Base-by-base conservation (phyloP, 2,113 vertebrate genomes). In the Siphamia tubifer region DNA sequence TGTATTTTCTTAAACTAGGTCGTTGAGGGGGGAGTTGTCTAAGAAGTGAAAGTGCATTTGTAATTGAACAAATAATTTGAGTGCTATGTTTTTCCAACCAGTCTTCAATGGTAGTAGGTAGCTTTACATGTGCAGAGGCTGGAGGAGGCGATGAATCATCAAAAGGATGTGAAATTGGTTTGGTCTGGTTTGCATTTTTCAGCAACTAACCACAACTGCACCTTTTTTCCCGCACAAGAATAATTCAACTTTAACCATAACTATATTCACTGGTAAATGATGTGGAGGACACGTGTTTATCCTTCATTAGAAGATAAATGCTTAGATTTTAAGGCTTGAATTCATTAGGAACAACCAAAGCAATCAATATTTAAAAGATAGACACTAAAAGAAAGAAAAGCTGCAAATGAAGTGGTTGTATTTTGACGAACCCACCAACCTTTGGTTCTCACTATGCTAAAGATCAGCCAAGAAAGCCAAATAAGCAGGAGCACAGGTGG, bases 151-250 rank as follows among this genome's bases (percentile, higher is more conserved):
- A 4, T 87, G 80, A 87, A 48, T 81, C 82, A 87, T 83, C 56
- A 58, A 65, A 78, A 79, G 77, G 77, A 83, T 68, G 58, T 77
- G 79, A 87, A 87, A 85, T 65, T n/a, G n/a, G n/a, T 74, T 66
- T 70, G 83, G 74, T 17, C 49, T 70, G 61, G 71, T 74, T 74
- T 65, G 85, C 74, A 81, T 82, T 81, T 77, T 70, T 63, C 8
- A 71, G 77, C 71, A 68, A 61, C 52, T 38, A 13, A 78, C 74
- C 70, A 71, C 74, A 69, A 75, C 2, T 75, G 67, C 63, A 65
- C 5, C 20, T 57, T 61, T 78, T 77, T 83, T 82, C n/a, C n/a
- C n/a, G 77, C 85, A 81, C 16, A 60, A 72, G 42, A 70, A 68
- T 17, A 31, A 25, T 45, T 47, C 27, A 20, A 16, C 12, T 28